These are phyloP conservation scores for Mayetiola destructor DNA, from an alignment of 2,888 invertebrate genomes.

Conservation along the genomic window DNA sequence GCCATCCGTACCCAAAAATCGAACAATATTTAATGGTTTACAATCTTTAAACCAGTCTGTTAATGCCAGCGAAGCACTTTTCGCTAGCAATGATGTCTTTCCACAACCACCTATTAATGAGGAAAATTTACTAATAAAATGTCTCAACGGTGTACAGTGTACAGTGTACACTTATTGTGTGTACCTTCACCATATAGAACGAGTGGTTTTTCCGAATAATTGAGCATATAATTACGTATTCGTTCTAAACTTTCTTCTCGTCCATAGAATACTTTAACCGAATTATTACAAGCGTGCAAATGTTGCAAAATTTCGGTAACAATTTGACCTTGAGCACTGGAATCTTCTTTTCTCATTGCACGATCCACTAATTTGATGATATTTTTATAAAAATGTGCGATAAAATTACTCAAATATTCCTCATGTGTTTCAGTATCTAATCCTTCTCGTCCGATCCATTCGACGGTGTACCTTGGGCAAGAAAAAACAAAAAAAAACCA, in stretches of 20 bases:
- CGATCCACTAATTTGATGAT: constrained; percentile 81
- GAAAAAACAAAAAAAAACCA: too few relatives aligned
- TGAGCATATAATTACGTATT: constrained; percentile 70
- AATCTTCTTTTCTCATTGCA: constrained; percentile 92
- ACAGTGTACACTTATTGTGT: too few relatives aligned
- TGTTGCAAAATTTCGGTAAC: constrained; percentile 90
- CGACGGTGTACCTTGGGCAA: constrained; percentile 89
- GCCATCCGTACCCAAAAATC: constrained; percentile 91
- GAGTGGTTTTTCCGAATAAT: constrained; percentile 71
- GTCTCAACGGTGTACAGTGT: too few relatives aligned
- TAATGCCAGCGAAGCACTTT: constrained; percentile 70
- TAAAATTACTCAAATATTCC: constrained; percentile 87
- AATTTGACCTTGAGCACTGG: constrained; percentile 83
- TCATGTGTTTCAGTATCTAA: constrained; percentile 82
- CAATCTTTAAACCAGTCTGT: constrained; percentile 58
- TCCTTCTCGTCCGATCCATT: constrained; percentile 94
- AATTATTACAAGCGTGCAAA: constrained; percentile 88
- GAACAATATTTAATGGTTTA: constrained; percentile 71
- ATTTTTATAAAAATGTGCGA: constrained; percentile 85
- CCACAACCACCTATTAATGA: constrained; percentile 63
- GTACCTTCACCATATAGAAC: constrained; percentile 76
- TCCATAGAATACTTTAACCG: constrained; percentile 86
- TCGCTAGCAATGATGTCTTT: constrained; percentile 88
- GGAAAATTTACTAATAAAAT: background rate
- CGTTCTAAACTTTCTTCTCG: constrained; percentile 70